Conservation (phyloP, 2,888 invertebrate species). For the Terebella lapidaria region DNA sequence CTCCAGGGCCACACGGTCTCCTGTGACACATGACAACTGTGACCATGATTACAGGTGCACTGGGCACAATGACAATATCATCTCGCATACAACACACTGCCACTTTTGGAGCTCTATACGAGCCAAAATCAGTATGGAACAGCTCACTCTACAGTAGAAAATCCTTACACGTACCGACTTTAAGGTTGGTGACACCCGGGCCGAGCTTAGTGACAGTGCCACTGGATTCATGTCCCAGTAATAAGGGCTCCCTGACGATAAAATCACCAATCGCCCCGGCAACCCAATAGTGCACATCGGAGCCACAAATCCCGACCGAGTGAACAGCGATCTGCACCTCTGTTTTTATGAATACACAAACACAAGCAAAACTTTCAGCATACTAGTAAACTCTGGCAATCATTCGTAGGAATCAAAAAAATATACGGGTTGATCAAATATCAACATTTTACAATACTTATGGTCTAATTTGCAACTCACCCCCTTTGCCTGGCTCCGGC, state of each 20-base stretch:
- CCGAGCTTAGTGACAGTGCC: conserved; percentile 64
- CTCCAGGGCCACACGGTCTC: conserved; percentile 90
- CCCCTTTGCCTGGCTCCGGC: too few species aligned
- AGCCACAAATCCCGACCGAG: conserved; percentile 90
- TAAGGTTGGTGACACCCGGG: conserved; percentile 56
- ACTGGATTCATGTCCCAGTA: conserved; percentile 87
- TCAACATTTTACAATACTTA: too few species aligned
- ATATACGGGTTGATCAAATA: too few species aligned
- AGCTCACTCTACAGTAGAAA: too few species aligned
- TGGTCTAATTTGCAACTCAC: too few species aligned
- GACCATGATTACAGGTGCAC: too few species aligned
- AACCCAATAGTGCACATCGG: conserved; percentile 86
- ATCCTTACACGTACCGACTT: conserved; percentile 61
- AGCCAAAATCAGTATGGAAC: neutral
- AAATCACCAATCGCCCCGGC: conserved; percentile 82
- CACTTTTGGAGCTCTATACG: too few species aligned
- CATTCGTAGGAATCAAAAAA: too few species aligned
- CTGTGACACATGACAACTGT: conserved; percentile 51
- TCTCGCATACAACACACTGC: too few species aligned
- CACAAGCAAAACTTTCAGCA: too few species aligned
- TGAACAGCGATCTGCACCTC: conserved; percentile 25
- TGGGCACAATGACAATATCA: too few species aligned
- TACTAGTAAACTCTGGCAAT: too few species aligned
- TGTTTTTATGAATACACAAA: conserved; percentile 2
- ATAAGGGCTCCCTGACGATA: conserved; percentile 80